Conservation (phyloP, 2,888 invertebrate species). For the Bombylius major region DNA sequence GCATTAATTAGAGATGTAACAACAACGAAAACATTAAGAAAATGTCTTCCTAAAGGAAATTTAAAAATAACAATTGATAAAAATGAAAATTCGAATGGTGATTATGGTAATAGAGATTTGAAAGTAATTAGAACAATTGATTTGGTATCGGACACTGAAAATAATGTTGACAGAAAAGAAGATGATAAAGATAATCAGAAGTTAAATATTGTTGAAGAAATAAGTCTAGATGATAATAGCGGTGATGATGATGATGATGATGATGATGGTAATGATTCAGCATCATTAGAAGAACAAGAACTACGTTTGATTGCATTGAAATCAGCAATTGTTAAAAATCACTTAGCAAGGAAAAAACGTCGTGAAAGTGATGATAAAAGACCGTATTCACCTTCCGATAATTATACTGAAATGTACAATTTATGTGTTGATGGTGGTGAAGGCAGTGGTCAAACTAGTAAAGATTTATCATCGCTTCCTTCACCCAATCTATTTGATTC, state of each 20-base stretch:
- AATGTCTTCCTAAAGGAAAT: not conserved
- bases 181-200: not conserved
- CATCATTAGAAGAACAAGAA: constrained; percentile 23
- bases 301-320: constrained; percentile 34
- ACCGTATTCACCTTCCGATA: constrained; percentile 35
- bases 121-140: not conserved
- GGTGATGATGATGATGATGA: not conserved
- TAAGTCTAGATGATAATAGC: not conserved
- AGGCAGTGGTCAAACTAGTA: not conserved
- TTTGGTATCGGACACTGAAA: not conserved
- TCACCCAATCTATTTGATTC: not conserved
- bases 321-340: constrained; percentile 32
- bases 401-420: not conserved
- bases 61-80: not conserved
- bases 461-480: not conserved
- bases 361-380: constrained; percentile 23
- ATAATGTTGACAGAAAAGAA: not conserved
- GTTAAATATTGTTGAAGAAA: not conserved
- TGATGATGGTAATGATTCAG: constrained; percentile 11
- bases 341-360: constrained; percentile 29
- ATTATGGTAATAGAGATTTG: not conserved
- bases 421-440: not conserved
- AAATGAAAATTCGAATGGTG: not conserved
- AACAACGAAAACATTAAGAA: constrained; percentile 2
- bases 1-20: constrained; percentile 18